Base-by-base conservation (phyloP, 1,140 invertebrate genomes). In the Scaptodrosophila lebanonensis region DNA sequence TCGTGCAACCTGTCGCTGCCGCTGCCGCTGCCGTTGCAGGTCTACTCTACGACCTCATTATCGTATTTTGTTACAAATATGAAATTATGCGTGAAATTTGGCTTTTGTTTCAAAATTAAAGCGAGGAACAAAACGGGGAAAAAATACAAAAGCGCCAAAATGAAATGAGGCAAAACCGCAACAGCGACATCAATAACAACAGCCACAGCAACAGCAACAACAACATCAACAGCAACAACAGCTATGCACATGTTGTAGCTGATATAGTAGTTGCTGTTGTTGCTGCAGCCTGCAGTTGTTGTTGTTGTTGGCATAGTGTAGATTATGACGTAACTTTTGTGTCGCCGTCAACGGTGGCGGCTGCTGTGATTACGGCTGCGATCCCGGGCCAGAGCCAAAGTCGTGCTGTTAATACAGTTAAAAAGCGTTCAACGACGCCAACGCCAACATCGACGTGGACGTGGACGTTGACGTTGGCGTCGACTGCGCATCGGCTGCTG, bases 71-170 rank as follows among this genome's bases (percentile, higher is more conserved):
- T 60, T 79, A 77, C 64, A 83, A 72, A 84, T 82, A 76, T 77
- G 67, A 84, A 84, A 83, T 83, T 85, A 73, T 83, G 75, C 75
- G 75, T 72, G 60, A 70, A 83, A 83, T 84, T 57, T 65, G 45
- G 40, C 45, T 66, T 44, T 39, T 63, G 47, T 25, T 60, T 33
- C 30, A 22, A 25, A 56, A 42, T n/a, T n/a, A n/a, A n/a, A n/a
- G n/a, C n/a, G n/a, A n/a, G n/a, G n/a, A n/a, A n/a, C n/a, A n/a
- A n/a, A n/a, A n/a, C n/a, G n/a, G n/a, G n/a, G n/a, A n/a, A n/a
- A n/a, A n/a, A n/a, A n/a, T n/a, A n/a, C n/a, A n/a, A 38, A 40
- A 39, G 39, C 30, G 48, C 13, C 29, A 35, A 76, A 76, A 77
- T 72, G 68, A 77, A 77, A 77, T 79, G 68, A 73, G 60, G 75